Base-by-base conservation (phyloP, 64 coral and sea anemone genomes). In the Astreopora myriophthalma region DNA sequence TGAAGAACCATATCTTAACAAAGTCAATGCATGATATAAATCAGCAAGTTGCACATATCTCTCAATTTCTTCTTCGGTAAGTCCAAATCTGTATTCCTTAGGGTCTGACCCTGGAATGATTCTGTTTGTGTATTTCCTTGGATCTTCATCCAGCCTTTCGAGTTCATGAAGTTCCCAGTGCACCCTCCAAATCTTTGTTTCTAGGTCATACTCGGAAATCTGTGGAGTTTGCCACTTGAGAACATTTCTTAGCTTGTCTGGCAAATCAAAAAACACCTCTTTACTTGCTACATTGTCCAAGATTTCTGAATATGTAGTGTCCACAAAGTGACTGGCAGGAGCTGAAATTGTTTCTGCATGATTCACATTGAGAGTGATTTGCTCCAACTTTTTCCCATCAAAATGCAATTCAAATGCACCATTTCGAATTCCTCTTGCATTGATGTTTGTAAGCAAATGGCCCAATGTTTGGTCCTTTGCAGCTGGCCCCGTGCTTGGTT, bases 321-420 rank as follows among this genome's bases (percentile, higher is more conserved):
- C 84, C 2, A 25, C n/a, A 16, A 86, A 86, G 64, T 89, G 29
- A 34, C 51, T 76, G 25, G 71, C 69, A 36, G 86, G 86, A 48
- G 77, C 89, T 71, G 89, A 91, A 67, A 91, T 91, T 32, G 76
- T 69, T n/a, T 91, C 76, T 70, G 75, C 77, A 73, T 68, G 57
- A 16, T 81, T 91, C 6, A 83, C 66, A 72, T 91, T 91, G 0
- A 82, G 44, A 33, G 89, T 73, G 19, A 91, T 60, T 25, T 78
- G 75, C 61, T 92, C 32, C n/a, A 75, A 72, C 30, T 92, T 92
- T 13, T 92, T 92, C 17, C 60, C 49, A 61, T 92, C 90, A 86
- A 92, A 92, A 26, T 33, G 36, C 40, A 92, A 37, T 60, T 67
- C 17, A 35, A 85, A 92, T 23, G 44, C 36, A 6, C 90, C 90